Conservation (phyloP, 92 coral and sea anemone species). For the Porites divaricata region DNA sequence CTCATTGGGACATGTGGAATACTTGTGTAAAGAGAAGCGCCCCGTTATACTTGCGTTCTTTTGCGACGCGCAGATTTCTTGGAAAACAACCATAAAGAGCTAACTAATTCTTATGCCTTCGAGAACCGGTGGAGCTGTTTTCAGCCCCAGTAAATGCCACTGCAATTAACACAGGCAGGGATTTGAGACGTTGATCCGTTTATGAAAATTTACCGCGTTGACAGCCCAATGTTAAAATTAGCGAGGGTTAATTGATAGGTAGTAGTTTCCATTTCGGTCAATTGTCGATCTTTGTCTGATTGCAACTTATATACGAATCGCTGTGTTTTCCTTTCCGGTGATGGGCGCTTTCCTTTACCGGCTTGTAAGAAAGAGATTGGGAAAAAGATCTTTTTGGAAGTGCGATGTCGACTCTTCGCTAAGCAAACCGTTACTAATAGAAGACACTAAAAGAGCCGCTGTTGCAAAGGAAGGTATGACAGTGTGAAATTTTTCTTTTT, state of each 20-base stretch:
- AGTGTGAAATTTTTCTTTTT: too few relatives aligned
- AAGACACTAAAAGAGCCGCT: neutral
- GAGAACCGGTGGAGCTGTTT: slow-evolving; percentile 21
- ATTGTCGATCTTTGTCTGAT: slow-evolving; percentile 66
- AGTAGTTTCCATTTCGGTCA: slow-evolving; percentile 58
- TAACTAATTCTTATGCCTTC: slow-evolving; percentile 23
- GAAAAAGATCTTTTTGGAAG: neutral
- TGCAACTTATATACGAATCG: slow-evolving; percentile 34
- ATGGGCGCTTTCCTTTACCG: slow-evolving; percentile 7
- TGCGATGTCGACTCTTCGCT: neutral
- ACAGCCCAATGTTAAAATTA: slow-evolving; percentile 67
- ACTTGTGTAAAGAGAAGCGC: neutral
- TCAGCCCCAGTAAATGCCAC: slow-evolving; percentile 38
- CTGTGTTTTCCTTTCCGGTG: slow-evolving; percentile 31
- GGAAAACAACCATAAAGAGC: neutral
- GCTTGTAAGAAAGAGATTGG: slow-evolving; percentile 17
- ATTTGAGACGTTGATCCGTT: slow-evolving; percentile 69
- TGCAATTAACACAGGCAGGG: slow-evolving; percentile 67
- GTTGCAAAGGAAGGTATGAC: neutral
- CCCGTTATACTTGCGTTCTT: neutral
- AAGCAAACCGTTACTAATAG: slow-evolving; percentile 7
- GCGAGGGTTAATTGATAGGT: slow-evolving; percentile 68
- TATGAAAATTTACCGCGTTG: slow-evolving; percentile 67
- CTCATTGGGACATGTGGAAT: neutral
- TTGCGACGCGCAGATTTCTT: neutral